These are phyloP conservation scores for Microplitis deprimator DNA, from an alignment of 2,888 invertebrate genomes.

Conservation along the genomic window DNA sequence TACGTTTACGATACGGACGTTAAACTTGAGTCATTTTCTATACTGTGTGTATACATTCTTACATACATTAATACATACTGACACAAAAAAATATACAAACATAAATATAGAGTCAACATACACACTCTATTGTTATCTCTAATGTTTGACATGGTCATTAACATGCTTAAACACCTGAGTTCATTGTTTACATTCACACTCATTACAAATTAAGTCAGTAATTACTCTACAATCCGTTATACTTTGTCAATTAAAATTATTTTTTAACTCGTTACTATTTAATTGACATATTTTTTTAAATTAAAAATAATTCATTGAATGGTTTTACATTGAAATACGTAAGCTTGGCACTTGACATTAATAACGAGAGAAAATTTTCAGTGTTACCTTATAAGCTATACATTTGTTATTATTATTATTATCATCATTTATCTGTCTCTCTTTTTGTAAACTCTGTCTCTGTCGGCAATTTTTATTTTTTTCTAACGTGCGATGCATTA, in stretches of 20 bases:
- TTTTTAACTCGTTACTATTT: not conserved
- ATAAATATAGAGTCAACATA: not conserved
- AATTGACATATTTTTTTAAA: not conserved
- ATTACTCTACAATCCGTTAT: not conserved
- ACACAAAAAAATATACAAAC: not conserved
- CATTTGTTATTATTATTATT: not conserved
- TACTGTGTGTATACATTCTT: not conserved
- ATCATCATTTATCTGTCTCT: not conserved
- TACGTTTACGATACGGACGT: conserved; percentile 29
- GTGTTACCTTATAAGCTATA: not conserved
- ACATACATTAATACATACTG: not conserved
- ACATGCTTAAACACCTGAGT: not conserved
- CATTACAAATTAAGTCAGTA: not conserved
- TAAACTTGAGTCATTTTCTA: conserved; percentile 36
- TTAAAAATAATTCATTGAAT: too few relatives aligned
- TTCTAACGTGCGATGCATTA: not conserved
- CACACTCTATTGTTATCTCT: not conserved
- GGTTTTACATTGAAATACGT: too few relatives aligned
- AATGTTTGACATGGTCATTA: conserved; percentile 1
- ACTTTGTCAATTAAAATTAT: not conserved
- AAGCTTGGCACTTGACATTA: too few relatives aligned
- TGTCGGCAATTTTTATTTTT: not conserved
- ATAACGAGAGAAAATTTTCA: too few relatives aligned
- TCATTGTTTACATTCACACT: not conserved
- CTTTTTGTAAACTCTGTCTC: not conserved